Base-by-base conservation (phyloP, 2,888 invertebrate genomes). In the Mellilla xanthometata region DNA sequence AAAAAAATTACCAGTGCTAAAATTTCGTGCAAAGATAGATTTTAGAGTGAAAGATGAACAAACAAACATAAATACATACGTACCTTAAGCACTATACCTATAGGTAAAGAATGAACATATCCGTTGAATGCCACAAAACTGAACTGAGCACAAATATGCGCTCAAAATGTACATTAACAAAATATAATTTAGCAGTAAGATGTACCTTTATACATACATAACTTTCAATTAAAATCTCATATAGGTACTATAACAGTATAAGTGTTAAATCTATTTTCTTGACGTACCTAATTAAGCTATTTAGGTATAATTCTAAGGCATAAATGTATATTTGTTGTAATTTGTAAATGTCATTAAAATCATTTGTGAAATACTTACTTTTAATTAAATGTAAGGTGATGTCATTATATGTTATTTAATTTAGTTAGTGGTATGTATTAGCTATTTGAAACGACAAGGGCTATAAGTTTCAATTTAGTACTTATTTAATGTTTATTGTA, bases 81-180 rank as follows among this genome's bases (percentile, higher is more conserved):
- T 10, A 4, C 27, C 9, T 27, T 10, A 10, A 6, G 15, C 15
- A 27, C 10, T 10, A 27, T 5, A 28, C 27, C 7, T 36, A 36
- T 19, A 19, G 15, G 3, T 1, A 79, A 81, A 81, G 83, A 86
- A 86, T 81, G 52, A 64, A 88, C 88, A 87, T 88, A 88, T 88
- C 86, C 66, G 64, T 58, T 76, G 77, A 74, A 64, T 56, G 66
- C 70, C 76, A 79, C 79, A 77, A 80, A 72, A 68, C 62, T 61
- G 61, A 52, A 70, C 61, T 54, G 78, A 85, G 83, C 87, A 84
- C 88, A 88, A 87, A 82, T 45, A 52, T 76, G 84, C 36, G 11
- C 46, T 51, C 55, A 59, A 24, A 43, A 19, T 12, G 26, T 5
- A 5, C 4, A 5, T 19, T 0, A 19, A 1, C 15, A n/a, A n/a